Conservation (phyloP, 2,888 invertebrate genomes). For the Andrena marginata region DNA sequence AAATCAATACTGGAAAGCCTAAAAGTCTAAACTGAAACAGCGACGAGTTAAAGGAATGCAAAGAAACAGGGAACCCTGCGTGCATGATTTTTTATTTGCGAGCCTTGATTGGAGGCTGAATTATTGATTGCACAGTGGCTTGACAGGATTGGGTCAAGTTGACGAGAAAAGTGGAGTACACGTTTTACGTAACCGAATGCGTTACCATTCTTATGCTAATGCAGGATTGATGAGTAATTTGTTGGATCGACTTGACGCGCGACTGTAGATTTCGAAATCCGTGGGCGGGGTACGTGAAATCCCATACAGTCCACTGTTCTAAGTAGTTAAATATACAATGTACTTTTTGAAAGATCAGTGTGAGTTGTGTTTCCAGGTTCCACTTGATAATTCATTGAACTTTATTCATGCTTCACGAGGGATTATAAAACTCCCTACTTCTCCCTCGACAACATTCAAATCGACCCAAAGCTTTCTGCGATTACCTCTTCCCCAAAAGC, state of each 20-base stretch:
- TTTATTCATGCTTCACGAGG: too few relatives aligned
- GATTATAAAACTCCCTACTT: not conserved
- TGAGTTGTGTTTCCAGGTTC: too few relatives aligned
- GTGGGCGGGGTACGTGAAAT: not conserved
- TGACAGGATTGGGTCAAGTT: not conserved
- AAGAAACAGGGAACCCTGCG: not conserved
- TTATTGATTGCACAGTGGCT: not conserved
- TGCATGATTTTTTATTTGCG: not conserved
- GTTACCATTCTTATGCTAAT: constrained; percentile 7
- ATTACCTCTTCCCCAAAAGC: not conserved
- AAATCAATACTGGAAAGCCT: constrained; percentile 11
- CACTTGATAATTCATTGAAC: too few relatives aligned
- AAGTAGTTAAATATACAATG: too few relatives aligned
- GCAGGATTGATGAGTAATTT: not conserved
- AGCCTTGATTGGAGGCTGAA: not conserved
- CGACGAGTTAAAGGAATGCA: not conserved
- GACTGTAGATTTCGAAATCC: not conserved
- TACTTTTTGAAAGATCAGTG: too few relatives aligned
- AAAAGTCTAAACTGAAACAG: too few relatives aligned
- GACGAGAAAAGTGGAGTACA: constrained; percentile 3
- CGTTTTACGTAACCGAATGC: constrained; percentile 1
- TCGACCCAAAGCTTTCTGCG: not conserved
- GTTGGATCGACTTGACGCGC: not conserved
- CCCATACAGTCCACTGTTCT: too few relatives aligned
- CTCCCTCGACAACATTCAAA: not conserved